phyloP scores from a whole-genome alignment of 2,888 invertebrate genomes.

The Drosophila mimetica region DNA sequence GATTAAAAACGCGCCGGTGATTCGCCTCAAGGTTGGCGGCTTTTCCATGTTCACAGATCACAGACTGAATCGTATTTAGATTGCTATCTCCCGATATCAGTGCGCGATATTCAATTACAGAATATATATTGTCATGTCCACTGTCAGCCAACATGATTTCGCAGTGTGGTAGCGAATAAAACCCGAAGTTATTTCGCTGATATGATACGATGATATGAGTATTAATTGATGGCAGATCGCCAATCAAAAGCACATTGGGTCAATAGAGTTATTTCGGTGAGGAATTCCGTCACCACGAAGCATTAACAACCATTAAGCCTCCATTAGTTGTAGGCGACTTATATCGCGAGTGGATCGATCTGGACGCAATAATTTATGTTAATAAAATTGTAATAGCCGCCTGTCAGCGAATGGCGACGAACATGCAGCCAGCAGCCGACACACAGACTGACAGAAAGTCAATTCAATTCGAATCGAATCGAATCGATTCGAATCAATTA shows the following conservation, averaged over 20 bases:
- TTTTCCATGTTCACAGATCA: constrained; percentile 39
- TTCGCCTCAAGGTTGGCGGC: constrained; percentile 53
- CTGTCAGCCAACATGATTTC: constrained; percentile 51
- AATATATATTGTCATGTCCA: constrained; percentile 70
- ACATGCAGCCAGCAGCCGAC: constrained; percentile 45
- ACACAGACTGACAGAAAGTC: constrained; percentile 42
- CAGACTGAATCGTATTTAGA: constrained; percentile 25
- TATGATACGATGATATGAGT: constrained; percentile 27
- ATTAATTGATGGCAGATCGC: constrained; percentile 4
- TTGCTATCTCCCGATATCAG: constrained; percentile 43
- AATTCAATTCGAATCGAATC: constrained; percentile 51
- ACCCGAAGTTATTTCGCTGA: constrained; percentile 16
- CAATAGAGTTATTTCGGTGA: constrained; percentile 47
- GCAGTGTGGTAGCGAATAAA: constrained; percentile 16
- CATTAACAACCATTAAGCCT: constrained; percentile 55
- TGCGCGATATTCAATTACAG: constrained; percentile 69
- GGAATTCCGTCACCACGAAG: constrained; percentile 40
- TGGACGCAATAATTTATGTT: constrained; percentile 63
- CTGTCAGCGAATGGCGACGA: constrained; percentile 69
- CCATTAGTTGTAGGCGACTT: constrained; percentile 29
- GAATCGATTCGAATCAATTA: constrained; percentile 56
- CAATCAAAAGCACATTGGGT: constrained; percentile 55
- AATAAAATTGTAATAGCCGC: constrained; percentile 61
- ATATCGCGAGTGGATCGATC: constrained; percentile 20
- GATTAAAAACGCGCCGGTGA: constrained; percentile 54